These are phyloP conservation scores for Xestobium rufovillosum DNA, from an alignment of 2,888 invertebrate genomes.

Conservation along the genomic window DNA sequence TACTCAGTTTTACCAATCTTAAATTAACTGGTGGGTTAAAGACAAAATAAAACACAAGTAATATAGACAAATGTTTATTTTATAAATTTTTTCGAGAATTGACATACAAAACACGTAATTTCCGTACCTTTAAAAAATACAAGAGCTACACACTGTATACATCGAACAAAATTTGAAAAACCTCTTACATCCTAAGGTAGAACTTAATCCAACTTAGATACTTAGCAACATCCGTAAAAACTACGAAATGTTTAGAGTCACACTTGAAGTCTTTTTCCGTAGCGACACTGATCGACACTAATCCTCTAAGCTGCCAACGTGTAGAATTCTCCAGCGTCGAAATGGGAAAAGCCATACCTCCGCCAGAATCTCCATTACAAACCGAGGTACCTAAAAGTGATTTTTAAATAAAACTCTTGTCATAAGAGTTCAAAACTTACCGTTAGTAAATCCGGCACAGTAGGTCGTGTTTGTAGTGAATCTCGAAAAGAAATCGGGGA, in stretches of 20 bases:
- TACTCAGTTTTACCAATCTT: too few species aligned
- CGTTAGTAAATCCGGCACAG: conserved; percentile 44
- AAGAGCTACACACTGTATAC: too few species aligned
- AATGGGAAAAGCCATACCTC: conserved; percentile 39
- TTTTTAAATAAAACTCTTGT: conserved; percentile 4
- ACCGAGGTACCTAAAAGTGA: conserved; percentile 50
- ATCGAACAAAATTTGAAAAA: too few species aligned
- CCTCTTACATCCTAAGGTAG: too few species aligned
- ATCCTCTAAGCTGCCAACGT: conserved; percentile 41
- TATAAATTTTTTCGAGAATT: too few species aligned
- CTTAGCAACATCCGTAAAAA: conserved; percentile 55
- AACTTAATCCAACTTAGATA: conserved; percentile 36
- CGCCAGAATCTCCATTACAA: conserved; percentile 46
- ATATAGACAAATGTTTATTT: too few species aligned
- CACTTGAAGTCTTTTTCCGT: conserved; percentile 50
- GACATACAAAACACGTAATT: too few species aligned
- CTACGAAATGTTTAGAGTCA: conserved; percentile 53
- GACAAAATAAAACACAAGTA: too few species aligned
- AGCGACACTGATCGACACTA: conserved; percentile 53
- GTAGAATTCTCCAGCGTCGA: conserved; percentile 25
- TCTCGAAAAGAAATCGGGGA: conserved; percentile 53
- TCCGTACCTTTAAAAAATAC: too few species aligned
- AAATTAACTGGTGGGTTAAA: too few species aligned
- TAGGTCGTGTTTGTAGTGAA: conserved; percentile 53
- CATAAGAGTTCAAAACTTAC: conserved; percentile 26